phyloP scores from a whole-genome alignment of 2,888 invertebrate genomes.

The Perizoma affinitatum region DNA sequence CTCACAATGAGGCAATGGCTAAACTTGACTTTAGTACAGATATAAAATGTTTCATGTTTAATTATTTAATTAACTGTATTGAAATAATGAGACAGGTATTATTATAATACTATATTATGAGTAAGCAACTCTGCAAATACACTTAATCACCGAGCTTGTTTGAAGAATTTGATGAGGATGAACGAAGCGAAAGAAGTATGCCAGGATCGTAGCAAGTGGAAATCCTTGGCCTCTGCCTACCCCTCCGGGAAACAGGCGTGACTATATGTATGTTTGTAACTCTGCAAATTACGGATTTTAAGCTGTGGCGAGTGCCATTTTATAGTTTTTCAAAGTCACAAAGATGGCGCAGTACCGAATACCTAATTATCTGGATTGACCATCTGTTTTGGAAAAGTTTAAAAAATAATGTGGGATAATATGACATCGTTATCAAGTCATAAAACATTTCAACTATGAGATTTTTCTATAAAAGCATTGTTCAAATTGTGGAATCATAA shows the following conservation, averaged over 20 bases:
- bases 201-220: no score
- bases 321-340: no score
- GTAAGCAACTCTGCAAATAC: conserved; percentile 2
- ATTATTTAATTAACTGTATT: conserved; percentile 13
- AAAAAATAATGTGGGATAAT: conserved; percentile 22
- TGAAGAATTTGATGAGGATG: no score
- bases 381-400: conserved; percentile 12
- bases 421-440: conserved; percentile 7
- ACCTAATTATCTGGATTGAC: conserved; percentile 14
- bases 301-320: no score
- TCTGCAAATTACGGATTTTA: no score
- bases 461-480: conserved; percentile 21
- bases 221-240: no score
- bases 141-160: no score
- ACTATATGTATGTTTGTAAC: no score
- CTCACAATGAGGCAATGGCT: conserved; percentile 18
- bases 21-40: conserved; percentile 25
- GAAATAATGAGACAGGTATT: conserved; percentile 9
- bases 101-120: no score
- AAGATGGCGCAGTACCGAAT: no score
- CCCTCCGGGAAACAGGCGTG: no score
- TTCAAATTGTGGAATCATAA: conserved; percentile 15
- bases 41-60: conserved; percentile 2
- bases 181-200: no score
- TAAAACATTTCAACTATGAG: conserved; percentile 15